phyloP scores from a whole-genome alignment of 2,888 invertebrate species.

The Bedellia somnulentella region DNA sequence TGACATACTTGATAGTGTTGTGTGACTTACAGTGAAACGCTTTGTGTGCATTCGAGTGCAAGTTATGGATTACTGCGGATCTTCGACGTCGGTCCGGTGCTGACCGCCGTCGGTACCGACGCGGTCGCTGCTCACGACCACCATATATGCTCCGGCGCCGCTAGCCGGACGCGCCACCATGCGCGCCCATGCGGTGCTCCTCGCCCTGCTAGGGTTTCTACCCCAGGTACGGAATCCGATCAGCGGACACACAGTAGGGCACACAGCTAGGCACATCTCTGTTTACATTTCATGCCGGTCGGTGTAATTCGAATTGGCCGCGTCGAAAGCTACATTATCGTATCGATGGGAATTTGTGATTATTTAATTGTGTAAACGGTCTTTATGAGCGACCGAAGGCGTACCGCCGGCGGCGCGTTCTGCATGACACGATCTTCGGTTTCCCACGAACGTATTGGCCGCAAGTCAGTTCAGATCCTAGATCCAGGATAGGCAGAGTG shows the following conservation, averaged over 20 bases:
- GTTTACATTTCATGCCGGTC: no score
- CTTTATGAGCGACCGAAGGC: no score
- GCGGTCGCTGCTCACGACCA: slow-evolving; percentile 22
- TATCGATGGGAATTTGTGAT: background rate
- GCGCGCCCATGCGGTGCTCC: slow-evolving; percentile 57
- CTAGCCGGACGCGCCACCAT: slow-evolving; percentile 55
- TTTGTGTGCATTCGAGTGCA: slow-evolving; percentile 27
- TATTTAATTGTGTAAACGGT: no score
- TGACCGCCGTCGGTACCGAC: slow-evolving; percentile 36
- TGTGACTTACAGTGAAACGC: slow-evolving; percentile 56
- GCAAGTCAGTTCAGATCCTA: slow-evolving; percentile 1
- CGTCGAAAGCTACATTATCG: no score
- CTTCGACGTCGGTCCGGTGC: slow-evolving; percentile 26
- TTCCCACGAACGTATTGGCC: slow-evolving; percentile 55
- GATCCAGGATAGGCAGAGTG: slow-evolving; percentile 3
- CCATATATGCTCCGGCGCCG: slow-evolving; percentile 59
- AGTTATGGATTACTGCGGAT: slow-evolving; percentile 57
- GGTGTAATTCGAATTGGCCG: slow-evolving; percentile 11
- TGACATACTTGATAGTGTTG: slow-evolving; percentile 51
- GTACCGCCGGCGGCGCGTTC: slow-evolving; percentile 17
- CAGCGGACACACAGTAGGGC: slow-evolving; percentile 10
- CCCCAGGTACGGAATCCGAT: slow-evolving; percentile 48
- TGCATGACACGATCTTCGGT: slow-evolving; percentile 33
- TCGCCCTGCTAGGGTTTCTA: slow-evolving; percentile 60
- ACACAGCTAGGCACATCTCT: slow-evolving; percentile 40